phyloP scores from a whole-genome alignment of 2,888 invertebrate genomes.

The Zeuzera pyrina region DNA sequence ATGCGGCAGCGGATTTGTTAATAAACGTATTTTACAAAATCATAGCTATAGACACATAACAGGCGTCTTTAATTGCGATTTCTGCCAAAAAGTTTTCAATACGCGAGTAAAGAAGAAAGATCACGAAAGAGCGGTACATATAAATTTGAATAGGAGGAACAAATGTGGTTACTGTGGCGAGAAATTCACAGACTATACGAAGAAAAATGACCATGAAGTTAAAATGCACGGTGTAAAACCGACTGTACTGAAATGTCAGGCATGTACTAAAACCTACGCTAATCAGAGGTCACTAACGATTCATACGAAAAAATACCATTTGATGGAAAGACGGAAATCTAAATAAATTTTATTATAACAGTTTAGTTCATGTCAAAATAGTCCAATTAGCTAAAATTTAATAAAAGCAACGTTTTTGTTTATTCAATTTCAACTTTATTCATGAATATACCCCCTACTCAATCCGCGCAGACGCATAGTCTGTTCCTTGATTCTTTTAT shows the following conservation, averaged over 20 bases:
- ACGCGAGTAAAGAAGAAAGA: constrained; percentile 46
- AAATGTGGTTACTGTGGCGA: constrained; percentile 44
- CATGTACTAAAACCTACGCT: constrained; percentile 58
- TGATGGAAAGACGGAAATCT: constrained; percentile 33
- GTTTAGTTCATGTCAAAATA: too few relatives aligned
- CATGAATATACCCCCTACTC: too few relatives aligned
- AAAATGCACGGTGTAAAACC: constrained; percentile 46
- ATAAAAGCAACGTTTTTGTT: too few relatives aligned
- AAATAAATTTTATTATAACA: too few relatives aligned
- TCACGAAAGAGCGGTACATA: constrained; percentile 50
- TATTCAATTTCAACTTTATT: too few relatives aligned
- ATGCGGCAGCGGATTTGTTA: constrained; percentile 35
- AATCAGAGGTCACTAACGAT: constrained; percentile 59
- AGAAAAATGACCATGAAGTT: constrained; percentile 46
- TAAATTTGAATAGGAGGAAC: constrained; percentile 26
- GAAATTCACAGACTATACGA: constrained; percentile 47
- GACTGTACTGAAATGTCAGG: constrained; percentile 46
- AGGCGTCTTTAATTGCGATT: constrained; percentile 38
- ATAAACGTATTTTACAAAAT: constrained; percentile 22
- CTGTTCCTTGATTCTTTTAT: too few relatives aligned
- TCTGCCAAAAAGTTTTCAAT: constrained; percentile 54
- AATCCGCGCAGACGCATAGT: too few relatives aligned
- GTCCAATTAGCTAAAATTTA: too few relatives aligned
- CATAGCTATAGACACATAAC: constrained; percentile 36
- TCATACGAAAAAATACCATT: constrained; percentile 49